These are phyloP conservation scores for Chrysotoxum bicinctum DNA, from an alignment of 2,888 invertebrate species.

Conservation along the genomic window DNA sequence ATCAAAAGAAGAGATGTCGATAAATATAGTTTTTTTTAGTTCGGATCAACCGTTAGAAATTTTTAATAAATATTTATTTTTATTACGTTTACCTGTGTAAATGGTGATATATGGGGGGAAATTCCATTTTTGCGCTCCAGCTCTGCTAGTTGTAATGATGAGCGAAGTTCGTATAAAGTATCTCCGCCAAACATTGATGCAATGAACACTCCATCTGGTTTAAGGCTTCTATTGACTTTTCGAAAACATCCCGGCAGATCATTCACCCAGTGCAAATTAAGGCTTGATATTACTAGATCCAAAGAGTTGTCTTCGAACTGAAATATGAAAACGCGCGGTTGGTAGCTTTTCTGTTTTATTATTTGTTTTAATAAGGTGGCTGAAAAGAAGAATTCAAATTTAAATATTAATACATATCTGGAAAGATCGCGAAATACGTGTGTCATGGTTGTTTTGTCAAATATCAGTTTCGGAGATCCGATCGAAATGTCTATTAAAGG, in stretches of 20 bases:
- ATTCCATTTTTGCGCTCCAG: constrained; percentile 94
- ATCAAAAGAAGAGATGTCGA: too few relatives aligned
- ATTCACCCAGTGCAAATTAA: constrained; percentile 98
- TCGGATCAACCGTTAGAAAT: too few relatives aligned
- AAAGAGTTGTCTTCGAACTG: constrained; percentile 89
- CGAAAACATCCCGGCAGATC: constrained; percentile 94
- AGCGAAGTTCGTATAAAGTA: constrained; percentile 94
- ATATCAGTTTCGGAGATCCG: too few relatives aligned
- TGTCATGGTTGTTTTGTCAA: too few relatives aligned
- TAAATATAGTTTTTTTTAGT: too few relatives aligned
- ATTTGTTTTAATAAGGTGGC: too few relatives aligned
- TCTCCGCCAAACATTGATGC: constrained; percentile 98
- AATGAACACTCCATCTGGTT: constrained; percentile 95
- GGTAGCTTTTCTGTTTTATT: not conserved
- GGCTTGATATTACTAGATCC: constrained; percentile 93
- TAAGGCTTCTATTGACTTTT: constrained; percentile 86
- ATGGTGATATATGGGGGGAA: constrained; percentile 95
- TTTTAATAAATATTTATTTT: too few relatives aligned
- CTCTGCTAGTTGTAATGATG: constrained; percentile 96
- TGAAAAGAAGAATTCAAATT: too few relatives aligned
- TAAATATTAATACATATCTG: too few relatives aligned
- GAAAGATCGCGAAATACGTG: too few relatives aligned
- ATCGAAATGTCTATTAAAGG: too few relatives aligned
- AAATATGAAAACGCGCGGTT: constrained; percentile 73
- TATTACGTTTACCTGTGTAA: constrained; percentile 88